Conservation (phyloP, 2,888 invertebrate genomes). For the Malacosoma neustria region DNA sequence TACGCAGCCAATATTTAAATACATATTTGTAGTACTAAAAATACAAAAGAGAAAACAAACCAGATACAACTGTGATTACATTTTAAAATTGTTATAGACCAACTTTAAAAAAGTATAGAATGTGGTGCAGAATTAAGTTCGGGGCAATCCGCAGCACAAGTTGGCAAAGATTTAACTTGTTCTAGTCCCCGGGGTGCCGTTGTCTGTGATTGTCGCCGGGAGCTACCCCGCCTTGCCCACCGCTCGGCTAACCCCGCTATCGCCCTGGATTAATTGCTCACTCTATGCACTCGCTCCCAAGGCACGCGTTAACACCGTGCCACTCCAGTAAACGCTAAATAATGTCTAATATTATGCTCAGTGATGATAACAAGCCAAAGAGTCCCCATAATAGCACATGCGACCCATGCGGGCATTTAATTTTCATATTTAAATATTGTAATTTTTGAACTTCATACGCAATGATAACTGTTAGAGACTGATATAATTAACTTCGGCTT, state of each 20-base stretch:
- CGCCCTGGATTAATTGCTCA: slow-evolving; percentile 58
- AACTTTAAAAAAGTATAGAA: not conserved
- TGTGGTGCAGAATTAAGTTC: not conserved
- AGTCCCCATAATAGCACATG: slow-evolving; percentile 13
- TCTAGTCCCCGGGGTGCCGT: slow-evolving; percentile 60
- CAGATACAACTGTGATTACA: not conserved
- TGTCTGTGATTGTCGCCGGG: slow-evolving; percentile 65
- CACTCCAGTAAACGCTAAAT: slow-evolving; percentile 57
- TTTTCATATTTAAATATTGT: too few relatives aligned
- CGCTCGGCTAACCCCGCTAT: slow-evolving; percentile 17
- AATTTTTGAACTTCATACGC: too few relatives aligned
- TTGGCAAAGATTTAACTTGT: slow-evolving; percentile 69
- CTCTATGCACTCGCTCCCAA: slow-evolving; percentile 54
- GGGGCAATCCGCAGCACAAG: slow-evolving; percentile 21
- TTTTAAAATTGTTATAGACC: not conserved
- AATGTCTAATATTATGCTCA: slow-evolving; percentile 57
- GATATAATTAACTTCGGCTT: too few relatives aligned
- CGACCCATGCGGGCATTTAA: too few relatives aligned
- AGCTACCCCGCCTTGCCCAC: slow-evolving; percentile 19
- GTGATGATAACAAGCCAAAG: slow-evolving; percentile 42
- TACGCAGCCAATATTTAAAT: too few relatives aligned
- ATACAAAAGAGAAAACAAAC: too few relatives aligned
- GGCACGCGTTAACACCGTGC: slow-evolving; percentile 55
- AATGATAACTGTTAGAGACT: too few relatives aligned
- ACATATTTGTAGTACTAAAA: too few relatives aligned